Conservation (phyloP, 1,140 invertebrate species). For the Magallana gigas region DNA sequence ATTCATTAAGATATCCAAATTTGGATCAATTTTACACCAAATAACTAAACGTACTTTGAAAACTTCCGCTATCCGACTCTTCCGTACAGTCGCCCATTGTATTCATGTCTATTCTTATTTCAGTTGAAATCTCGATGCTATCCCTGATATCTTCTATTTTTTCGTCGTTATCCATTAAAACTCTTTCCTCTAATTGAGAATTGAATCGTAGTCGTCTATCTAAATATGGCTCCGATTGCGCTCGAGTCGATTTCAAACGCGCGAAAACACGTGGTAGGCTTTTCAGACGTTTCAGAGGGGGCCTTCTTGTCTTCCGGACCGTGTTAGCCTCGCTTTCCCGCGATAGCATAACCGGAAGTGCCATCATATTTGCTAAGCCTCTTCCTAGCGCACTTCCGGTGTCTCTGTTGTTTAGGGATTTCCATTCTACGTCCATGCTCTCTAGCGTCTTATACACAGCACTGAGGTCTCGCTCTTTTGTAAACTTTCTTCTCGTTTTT, state of each 20-base stretch:
- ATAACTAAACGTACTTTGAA: conserved; percentile 14
- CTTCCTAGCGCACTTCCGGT: background rate
- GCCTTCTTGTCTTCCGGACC: background rate
- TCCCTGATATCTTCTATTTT: background rate
- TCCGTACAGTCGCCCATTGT: background rate
- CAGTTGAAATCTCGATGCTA: background rate
- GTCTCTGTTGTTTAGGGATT: background rate
- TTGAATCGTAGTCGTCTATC: background rate
- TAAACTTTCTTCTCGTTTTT: background rate
- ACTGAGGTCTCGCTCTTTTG: background rate
- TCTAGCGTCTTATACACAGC: background rate
- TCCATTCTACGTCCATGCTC: background rate
- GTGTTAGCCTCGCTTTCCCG: background rate
- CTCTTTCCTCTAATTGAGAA: background rate
- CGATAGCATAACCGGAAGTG: background rate
- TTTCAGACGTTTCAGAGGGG: background rate
- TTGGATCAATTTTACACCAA: background rate
- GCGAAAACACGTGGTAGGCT: background rate
- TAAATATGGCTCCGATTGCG: background rate
- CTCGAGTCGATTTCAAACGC: background rate
- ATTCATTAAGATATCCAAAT: no score
- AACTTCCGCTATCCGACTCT: conserved; percentile 3
- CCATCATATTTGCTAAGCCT: conserved; percentile 17
- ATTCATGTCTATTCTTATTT: background rate
- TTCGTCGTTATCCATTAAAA: background rate